Base-by-base conservation (phyloP, 2,888 invertebrate genomes). In the Caenorhabditis plicata region DNA sequence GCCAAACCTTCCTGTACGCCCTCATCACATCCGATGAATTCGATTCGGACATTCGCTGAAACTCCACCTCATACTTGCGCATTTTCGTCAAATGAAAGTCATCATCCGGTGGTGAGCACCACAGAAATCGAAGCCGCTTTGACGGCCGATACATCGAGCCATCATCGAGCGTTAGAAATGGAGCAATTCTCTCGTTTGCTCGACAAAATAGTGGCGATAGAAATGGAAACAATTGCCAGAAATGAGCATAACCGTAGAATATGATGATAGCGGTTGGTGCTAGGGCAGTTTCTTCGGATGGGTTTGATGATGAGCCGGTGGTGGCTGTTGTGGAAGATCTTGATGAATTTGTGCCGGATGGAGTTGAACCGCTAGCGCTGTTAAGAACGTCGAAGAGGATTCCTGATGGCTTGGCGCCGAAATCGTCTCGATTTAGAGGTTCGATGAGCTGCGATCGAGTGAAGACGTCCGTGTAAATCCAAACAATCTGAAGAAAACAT, bases 401-500 rank as follows among this genome's bases (percentile, higher is more conserved):
- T 22, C 55, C 65, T 19, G 48, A 36, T 8, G 57, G 54, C 5
- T 47, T 13, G 17, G 55, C 52, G 2, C 57, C 68, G 27, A 68
- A 65, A 20, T 58, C 64, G 22, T 48, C 44, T 1, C 43, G 39
- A n/a, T n/a, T n/a, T n/a, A n/a, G n/a, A 5, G 54, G 45, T 2
- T 45, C 50, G 11, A 73, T 56, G 13, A 75, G 40, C 44, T 75
- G 73, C 11, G 54, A 45, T 8, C 62, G 53, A 4, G 68, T 55
- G 36, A 73, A 65, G n/a, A 68, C 64, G 42, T 75, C 75, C 5
- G 71, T 47, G 39, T 75, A 75, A 35, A 75, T 61, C 75, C 75
- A 75, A 19, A 54, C n/a, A n/a, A n/a, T n/a, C n/a, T 52, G 13
- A n/a, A n/a, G n/a, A n/a, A n/a, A n/a, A n/a, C n/a, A n/a, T n/a